These are phyloP conservation scores for Zaprionus nigranus DNA, from an alignment of 1,140 invertebrate genomes.

Conservation along the genomic window DNA sequence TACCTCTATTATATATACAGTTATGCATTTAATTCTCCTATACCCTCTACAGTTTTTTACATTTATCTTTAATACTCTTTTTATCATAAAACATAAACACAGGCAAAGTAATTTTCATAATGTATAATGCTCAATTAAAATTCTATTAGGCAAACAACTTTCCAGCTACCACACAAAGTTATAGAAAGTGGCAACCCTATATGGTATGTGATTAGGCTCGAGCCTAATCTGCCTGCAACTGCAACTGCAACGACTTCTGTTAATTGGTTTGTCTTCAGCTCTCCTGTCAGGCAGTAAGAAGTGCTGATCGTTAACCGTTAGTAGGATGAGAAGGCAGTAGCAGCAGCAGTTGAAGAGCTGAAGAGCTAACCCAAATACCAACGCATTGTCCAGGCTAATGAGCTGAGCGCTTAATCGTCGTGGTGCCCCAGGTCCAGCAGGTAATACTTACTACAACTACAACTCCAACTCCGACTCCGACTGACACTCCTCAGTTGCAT, in stretches of 20 bases:
- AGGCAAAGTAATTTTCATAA: neutral
- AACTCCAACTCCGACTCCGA: neutral
- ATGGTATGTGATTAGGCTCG: neutral
- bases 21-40: too few relatives aligned
- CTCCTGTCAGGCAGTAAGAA: constrained; percentile 9
- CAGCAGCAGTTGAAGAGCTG: neutral
- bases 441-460: constrained; percentile 1
- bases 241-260: constrained; percentile 1
- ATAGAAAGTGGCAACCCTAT: neutral
- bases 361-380: constrained; percentile 51
- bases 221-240: constrained; percentile 1
- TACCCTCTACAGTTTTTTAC: too few relatives aligned
- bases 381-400: constrained; percentile 50
- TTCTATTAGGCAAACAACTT: constrained; percentile 3
- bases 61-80: neutral
- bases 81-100: neutral
- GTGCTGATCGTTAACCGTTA: constrained; percentile 46
- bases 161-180: neutral
- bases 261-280: constrained; percentile 33
- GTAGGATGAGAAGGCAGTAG: constrained; percentile 4
- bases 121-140: neutral
- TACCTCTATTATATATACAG: neutral
- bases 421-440: neutral
- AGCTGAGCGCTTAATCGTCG: constrained; percentile 48
- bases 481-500: constrained; percentile 21